Conservation (phyloP, 2,888 invertebrate species). For the Ophraella communa region DNA sequence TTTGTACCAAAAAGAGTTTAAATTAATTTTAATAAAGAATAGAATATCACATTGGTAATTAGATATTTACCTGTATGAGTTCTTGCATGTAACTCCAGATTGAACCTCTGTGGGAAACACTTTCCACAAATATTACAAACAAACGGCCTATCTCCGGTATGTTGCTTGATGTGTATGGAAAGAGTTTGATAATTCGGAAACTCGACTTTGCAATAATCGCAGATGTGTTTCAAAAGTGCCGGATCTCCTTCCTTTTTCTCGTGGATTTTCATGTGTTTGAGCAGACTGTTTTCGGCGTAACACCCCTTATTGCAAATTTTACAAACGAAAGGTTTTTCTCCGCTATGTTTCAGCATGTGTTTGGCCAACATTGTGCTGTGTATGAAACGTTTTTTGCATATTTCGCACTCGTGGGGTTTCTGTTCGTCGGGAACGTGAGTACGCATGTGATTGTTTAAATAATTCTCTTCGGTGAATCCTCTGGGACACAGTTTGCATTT, state of each 20-base stretch:
- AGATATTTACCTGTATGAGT: slow-evolving; percentile 57
- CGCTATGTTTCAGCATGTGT: slow-evolving; percentile 60
- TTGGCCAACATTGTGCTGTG: slow-evolving; percentile 60
- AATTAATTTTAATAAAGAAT: too few relatives aligned
- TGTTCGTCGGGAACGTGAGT: slow-evolving; percentile 56
- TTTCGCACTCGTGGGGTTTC: slow-evolving; percentile 60
- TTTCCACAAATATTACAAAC: slow-evolving; percentile 60
- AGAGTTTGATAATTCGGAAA: slow-evolving; percentile 56
- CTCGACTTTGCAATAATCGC: slow-evolving; percentile 60
- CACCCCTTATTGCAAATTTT: slow-evolving; percentile 58
- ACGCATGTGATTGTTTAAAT: slow-evolving; percentile 59
- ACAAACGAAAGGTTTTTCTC: slow-evolving; percentile 61
- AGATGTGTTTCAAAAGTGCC: slow-evolving; percentile 58
- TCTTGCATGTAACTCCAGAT: slow-evolving; percentile 58
- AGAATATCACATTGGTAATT: neutral
- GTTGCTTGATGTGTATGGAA: slow-evolving; percentile 59
- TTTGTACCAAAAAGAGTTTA: too few relatives aligned
- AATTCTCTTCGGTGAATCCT: slow-evolving; percentile 60
- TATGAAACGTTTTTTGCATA: slow-evolving; percentile 61
- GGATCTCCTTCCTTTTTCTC: slow-evolving; percentile 61
- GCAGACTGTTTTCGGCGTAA: slow-evolving; percentile 59
- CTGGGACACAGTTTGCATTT: slow-evolving; percentile 58
- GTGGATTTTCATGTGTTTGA: slow-evolving; percentile 61
- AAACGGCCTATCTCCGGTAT: slow-evolving; percentile 59
- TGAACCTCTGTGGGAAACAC: slow-evolving; percentile 59